Percentiles rank a stretch among this genome's conserved stretches.
phyloP scores from a whole-genome alignment of 2,797 vertebrate species.

The Phrynocephalus vlangalii region DNA sequence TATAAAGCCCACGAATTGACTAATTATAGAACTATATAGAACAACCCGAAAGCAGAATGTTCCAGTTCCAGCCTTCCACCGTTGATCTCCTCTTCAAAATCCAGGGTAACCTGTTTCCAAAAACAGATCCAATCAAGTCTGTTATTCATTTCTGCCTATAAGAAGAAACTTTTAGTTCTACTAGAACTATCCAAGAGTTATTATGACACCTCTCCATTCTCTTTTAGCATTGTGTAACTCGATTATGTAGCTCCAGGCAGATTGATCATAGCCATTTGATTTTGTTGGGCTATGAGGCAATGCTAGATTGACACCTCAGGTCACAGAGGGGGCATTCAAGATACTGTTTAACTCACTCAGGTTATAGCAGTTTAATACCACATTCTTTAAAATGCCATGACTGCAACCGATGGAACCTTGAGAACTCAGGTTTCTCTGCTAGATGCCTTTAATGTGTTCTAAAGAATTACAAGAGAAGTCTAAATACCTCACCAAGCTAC shows the following conservation, averaged over 20 bases:
- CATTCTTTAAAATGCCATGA: too few species aligned
- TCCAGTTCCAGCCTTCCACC: conserved; percentile 1
- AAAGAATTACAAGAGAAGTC: too few species aligned
- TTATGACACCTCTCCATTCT: not conserved
- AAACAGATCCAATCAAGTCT: not conserved
- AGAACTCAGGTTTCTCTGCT: too few species aligned
- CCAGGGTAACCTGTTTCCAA: not conserved
- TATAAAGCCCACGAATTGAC: conserved; percentile 11
- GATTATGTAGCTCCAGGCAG: not conserved
- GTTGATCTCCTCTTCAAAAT: not conserved
- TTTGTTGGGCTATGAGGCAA: not conserved
- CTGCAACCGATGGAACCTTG: too few species aligned
- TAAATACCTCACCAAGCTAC: too few species aligned
- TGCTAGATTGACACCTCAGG: too few species aligned
- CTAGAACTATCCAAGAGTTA: not conserved
- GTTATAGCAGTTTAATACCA: too few species aligned
- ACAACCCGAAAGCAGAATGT: conserved; percentile 30
- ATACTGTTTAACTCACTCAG: too few species aligned
- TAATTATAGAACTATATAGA: conserved; percentile 29
- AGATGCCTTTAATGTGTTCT: too few species aligned
- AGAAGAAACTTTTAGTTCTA: not conserved
- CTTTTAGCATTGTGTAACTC: not conserved
- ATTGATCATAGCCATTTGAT: not conserved
- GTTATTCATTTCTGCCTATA: not conserved
- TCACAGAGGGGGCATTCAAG: too few species aligned